A percentile compares a stretch with the other conserved stretches of the same genome.
phyloP scores from a whole-genome alignment of 2,113 vertebrate genomes.

The Oenanthe melanoleuca region DNA sequence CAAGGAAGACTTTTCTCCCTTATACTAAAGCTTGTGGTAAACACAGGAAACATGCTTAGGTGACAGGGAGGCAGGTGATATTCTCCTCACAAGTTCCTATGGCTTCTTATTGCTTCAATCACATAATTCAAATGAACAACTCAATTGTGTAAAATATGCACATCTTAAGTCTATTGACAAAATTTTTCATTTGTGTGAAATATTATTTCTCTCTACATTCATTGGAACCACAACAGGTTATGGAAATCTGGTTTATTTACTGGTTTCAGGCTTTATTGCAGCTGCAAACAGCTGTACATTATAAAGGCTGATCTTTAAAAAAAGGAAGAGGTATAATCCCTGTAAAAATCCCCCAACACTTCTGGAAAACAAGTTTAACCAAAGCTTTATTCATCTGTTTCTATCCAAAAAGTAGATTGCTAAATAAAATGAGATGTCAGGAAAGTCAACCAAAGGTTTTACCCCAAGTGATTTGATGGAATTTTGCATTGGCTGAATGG shows the following conservation, averaged over 20 bases:
- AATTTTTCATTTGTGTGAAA: background rate
- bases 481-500: background rate
- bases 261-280: background rate
- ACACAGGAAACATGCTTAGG: background rate
- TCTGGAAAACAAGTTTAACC: background rate
- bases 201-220: background rate
- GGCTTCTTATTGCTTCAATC: background rate
- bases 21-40: background rate
- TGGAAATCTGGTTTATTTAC: background rate
- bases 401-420: background rate
- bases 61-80: background rate
- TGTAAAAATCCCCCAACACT: background rate
- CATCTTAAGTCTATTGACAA: background rate
- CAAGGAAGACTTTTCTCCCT: background rate
- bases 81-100: background rate
- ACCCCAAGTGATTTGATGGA: background rate
- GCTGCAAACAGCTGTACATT: background rate
- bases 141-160: background rate
- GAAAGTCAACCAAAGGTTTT: slow-evolving; percentile 7
- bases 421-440: slow-evolving; percentile 22
- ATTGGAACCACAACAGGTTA: background rate
- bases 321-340: background rate
- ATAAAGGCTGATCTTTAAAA: background rate
- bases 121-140: background rate
- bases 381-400: background rate